Percentiles rank a stretch among this genome's conserved stretches.
Evolutionary conservation across 1,140 invertebrate genomes (phyloP).

Genomic region (Wiebesia pumilae): DNA sequence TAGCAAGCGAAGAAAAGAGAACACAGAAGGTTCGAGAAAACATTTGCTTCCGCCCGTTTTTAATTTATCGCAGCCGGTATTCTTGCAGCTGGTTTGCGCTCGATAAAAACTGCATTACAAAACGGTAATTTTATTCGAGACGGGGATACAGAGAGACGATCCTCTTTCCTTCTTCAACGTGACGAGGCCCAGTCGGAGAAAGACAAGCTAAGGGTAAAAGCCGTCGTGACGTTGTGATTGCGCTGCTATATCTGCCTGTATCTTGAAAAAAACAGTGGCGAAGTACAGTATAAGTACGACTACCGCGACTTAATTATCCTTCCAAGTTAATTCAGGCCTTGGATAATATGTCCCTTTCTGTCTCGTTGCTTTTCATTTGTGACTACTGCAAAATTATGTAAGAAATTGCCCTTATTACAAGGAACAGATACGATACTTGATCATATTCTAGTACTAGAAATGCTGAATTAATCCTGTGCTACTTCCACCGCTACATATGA

Average conservation of each 20-base stretch:
- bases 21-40: not conserved
- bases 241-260: conserved; percentile 6
- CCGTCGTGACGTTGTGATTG: conserved; percentile 29
- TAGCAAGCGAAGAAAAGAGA: no score
- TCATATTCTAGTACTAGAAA: no score
- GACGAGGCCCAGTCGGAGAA: not conserved
- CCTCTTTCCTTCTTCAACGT: not conserved
- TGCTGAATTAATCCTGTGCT: no score
- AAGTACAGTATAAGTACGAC: not conserved
- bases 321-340: not conserved
- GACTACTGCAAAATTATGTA: no score
- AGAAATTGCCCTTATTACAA: no score
- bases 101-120: conserved; percentile 43
- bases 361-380: not conserved
- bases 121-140: conserved; percentile 28
- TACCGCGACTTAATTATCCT: conserved; percentile 11
- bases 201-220: not conserved
- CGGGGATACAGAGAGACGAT: no score
- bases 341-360: not conserved
- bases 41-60: conserved; percentile 14
- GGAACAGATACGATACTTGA: no score
- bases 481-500: no score
- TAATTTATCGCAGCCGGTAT: not conserved
- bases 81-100: not conserved
- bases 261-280: not conserved